These are phyloP conservation scores for Eira barbara DNA, from an alignment of 2,113 vertebrate species.

Conservation along the genomic window DNA sequence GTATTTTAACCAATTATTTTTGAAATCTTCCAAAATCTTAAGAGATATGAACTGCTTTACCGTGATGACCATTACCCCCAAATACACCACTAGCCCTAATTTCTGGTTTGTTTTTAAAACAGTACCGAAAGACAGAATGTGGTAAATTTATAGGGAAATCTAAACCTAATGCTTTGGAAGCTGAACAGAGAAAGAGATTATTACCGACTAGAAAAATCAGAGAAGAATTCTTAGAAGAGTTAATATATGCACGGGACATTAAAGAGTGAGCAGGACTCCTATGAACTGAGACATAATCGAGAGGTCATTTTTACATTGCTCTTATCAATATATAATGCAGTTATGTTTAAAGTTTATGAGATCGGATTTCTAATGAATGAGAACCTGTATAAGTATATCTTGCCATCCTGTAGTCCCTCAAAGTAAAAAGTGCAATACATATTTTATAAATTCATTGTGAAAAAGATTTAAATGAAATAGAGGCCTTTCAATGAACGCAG, in stretches of 20 bases:
- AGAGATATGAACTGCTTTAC: background rate
- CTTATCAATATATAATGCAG: background rate
- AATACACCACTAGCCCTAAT: background rate
- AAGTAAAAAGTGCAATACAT: background rate
- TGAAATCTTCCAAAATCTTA: conserved; percentile 14
- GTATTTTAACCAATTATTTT: background rate
- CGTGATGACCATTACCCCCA: background rate
- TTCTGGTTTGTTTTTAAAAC: background rate
- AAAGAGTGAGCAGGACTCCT: background rate
- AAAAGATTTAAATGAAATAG: background rate
- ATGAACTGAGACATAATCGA: background rate
- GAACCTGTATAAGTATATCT: background rate
- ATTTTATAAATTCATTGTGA: background rate
- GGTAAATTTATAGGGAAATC: background rate
- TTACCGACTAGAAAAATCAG: background rate
- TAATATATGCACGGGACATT: background rate
- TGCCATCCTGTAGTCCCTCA: background rate
- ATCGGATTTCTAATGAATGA: background rate
- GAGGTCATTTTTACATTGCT: background rate
- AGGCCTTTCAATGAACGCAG: background rate
- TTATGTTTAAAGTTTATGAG: background rate
- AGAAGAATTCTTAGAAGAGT: background rate
- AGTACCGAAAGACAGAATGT: background rate
- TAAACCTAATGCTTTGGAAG: background rate
- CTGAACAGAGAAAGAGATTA: background rate